A percentile compares a stretch with the other conserved stretches of the same genome.
Conservation (phyloP, 2,888 invertebrate species). For the Orthosia gracilis region DNA sequence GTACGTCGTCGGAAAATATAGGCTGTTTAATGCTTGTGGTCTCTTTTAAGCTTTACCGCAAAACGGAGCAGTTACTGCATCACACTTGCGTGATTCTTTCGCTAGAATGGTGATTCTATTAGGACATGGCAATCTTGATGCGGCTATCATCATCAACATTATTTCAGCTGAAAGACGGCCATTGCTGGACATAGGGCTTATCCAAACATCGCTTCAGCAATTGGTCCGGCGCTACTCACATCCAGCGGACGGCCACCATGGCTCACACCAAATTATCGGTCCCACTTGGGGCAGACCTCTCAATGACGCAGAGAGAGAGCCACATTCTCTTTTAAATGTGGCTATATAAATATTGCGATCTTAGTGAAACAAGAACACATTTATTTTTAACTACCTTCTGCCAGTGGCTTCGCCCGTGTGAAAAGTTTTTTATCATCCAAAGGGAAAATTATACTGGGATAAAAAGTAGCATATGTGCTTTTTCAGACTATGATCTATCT, state of each 20-base stretch:
- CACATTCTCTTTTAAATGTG: neutral
- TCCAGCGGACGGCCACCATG: too few relatives aligned
- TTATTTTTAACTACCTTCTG: too few relatives aligned
- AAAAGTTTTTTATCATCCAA: too few relatives aligned
- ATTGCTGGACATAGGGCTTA: too few relatives aligned
- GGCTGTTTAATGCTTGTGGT: conserved; percentile 30
- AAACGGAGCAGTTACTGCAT: conserved; percentile 25
- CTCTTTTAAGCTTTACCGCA: conserved; percentile 35
- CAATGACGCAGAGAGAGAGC: neutral
- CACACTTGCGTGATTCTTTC: conserved; percentile 16
- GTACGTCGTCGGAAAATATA: neutral
- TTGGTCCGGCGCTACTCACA: neutral
- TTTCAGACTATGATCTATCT: too few relatives aligned
- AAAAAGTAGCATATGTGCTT: too few relatives aligned
- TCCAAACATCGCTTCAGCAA: neutral
- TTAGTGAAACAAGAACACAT: too few relatives aligned
- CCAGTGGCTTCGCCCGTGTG: too few relatives aligned
- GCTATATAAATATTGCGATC: too few relatives aligned
- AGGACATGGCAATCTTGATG: neutral
- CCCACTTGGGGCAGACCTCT: neutral
- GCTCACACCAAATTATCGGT: neutral
- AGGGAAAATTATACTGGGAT: too few relatives aligned
- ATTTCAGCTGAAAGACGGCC: neutral
- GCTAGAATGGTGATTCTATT: neutral
- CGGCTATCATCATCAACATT: neutral